phyloP scores from a whole-genome alignment of 2,113 vertebrate genomes.

The Dryoscopus gambensis region DNA sequence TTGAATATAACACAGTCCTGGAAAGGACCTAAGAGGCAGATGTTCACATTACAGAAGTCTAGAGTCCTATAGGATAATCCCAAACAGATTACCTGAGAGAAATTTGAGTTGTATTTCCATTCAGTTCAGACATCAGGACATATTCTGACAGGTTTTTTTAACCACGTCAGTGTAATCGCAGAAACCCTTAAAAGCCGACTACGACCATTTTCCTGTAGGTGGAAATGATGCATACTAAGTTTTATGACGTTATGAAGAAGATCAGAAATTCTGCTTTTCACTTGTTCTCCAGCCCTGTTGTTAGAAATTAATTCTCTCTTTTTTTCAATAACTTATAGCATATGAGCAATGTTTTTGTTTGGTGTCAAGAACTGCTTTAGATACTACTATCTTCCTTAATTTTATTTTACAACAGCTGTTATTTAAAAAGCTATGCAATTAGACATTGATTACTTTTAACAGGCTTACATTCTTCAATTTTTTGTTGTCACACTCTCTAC shows the following conservation, averaged over 20 bases:
- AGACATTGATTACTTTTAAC: slow-evolving; percentile 7
- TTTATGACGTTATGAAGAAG: neutral
- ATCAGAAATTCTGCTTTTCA: neutral
- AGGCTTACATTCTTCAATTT: neutral
- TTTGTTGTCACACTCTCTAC: neutral
- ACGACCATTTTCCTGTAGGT: neutral
- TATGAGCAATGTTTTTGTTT: neutral
- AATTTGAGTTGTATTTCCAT: neutral
- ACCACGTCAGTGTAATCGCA: neutral
- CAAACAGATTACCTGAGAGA: neutral
- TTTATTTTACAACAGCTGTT: neutral
- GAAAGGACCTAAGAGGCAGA: neutral
- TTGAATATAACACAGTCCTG: neutral
- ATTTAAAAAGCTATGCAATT: neutral
- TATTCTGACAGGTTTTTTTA: neutral
- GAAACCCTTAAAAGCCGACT: neutral
- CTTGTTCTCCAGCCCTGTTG: neutral
- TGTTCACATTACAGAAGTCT: neutral
- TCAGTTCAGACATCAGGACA: neutral
- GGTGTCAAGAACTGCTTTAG: neutral
- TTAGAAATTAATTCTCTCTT: neutral
- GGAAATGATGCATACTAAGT: neutral
- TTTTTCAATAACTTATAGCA: neutral
- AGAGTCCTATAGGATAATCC: neutral
- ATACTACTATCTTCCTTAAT: neutral